Conservation (phyloP, 2,888 invertebrate genomes). For the Eudasyphora cyanicolor region DNA sequence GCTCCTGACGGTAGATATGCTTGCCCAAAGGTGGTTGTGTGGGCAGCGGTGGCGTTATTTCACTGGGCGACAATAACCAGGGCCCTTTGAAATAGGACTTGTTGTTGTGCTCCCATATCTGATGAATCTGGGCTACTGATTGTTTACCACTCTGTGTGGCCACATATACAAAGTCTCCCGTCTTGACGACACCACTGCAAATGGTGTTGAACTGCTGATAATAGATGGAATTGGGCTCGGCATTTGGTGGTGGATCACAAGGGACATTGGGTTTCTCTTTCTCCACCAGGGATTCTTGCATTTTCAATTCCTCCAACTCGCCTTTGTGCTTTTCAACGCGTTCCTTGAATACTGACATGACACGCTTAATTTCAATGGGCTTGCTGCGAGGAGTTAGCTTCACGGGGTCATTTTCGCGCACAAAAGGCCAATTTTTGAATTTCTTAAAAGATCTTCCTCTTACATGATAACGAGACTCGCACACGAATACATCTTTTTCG, state of each 20-base stretch:
- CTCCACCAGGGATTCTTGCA: slow-evolving; percentile 89
- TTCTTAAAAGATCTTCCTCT: slow-evolving; percentile 94
- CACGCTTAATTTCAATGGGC: slow-evolving; percentile 90
- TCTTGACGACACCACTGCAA: slow-evolving; percentile 90
- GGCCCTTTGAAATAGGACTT: slow-evolving; percentile 96
- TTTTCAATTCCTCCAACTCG: slow-evolving; percentile 91
- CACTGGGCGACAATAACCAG: slow-evolving; percentile 93
- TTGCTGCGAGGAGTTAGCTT: slow-evolving; percentile 86
- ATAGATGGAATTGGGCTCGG: slow-evolving; percentile 90
- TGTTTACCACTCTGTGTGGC: slow-evolving; percentile 94
- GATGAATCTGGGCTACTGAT: slow-evolving; percentile 95
- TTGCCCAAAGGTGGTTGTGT: slow-evolving; percentile 84
- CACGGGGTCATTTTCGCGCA: slow-evolving; percentile 83
- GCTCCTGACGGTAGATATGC: slow-evolving; percentile 96
- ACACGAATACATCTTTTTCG: slow-evolving; percentile 97
- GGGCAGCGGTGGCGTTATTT: slow-evolving; percentile 87
- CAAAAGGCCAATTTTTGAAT: slow-evolving; percentile 88
- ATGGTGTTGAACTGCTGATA: slow-evolving; percentile 96
- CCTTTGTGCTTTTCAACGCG: slow-evolving; percentile 94
- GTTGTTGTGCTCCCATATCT: slow-evolving; percentile 96
- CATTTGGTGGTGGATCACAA: slow-evolving; percentile 83
- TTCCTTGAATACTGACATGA: slow-evolving; percentile 96
- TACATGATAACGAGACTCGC: slow-evolving; percentile 96
- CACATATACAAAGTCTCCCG: slow-evolving; percentile 97
- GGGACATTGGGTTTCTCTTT: slow-evolving; percentile 94